These are phyloP conservation scores for Ictidomys tridecemlineatus DNA, from an alignment of 2,113 vertebrate species.

Conservation along the genomic window DNA sequence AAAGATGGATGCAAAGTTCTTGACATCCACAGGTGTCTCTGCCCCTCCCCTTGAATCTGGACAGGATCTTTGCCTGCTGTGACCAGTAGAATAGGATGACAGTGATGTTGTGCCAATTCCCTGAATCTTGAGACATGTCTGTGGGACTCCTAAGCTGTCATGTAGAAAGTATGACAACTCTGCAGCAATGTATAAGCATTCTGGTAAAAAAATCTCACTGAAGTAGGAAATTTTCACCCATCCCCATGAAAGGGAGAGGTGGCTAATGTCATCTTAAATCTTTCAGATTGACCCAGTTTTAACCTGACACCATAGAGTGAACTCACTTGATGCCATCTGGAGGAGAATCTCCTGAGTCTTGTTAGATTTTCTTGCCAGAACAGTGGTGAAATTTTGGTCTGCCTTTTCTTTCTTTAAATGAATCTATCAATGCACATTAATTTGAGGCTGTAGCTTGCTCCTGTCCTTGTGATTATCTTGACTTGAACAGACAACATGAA, in stretches of 20 bases:
- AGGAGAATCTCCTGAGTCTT: neutral
- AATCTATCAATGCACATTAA: neutral
- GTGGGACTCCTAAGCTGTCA: neutral
- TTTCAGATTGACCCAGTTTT: neutral
- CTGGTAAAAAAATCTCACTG: neutral
- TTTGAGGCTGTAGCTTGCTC: neutral
- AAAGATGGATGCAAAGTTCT: neutral
- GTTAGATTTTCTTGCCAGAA: neutral
- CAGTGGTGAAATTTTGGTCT: neutral
- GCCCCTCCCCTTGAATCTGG: neutral
- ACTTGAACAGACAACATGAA: neutral
- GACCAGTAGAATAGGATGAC: neutral
- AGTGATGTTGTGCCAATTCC: neutral
- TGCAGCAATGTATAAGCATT: neutral
- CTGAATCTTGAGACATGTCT: neutral
- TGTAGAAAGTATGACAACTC: neutral
- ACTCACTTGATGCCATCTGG: neutral
- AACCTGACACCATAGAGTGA: neutral
- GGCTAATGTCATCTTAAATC: neutral
- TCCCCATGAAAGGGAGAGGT: neutral
- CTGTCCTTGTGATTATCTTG: neutral
- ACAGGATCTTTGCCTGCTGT: neutral
- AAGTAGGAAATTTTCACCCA: neutral
- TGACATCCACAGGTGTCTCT: neutral
- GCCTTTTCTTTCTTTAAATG: neutral